Evolutionary conservation across 92 coral and sea anemone genomes (phyloP).

Genomic region (Palythoa caribaeorum): DNA sequence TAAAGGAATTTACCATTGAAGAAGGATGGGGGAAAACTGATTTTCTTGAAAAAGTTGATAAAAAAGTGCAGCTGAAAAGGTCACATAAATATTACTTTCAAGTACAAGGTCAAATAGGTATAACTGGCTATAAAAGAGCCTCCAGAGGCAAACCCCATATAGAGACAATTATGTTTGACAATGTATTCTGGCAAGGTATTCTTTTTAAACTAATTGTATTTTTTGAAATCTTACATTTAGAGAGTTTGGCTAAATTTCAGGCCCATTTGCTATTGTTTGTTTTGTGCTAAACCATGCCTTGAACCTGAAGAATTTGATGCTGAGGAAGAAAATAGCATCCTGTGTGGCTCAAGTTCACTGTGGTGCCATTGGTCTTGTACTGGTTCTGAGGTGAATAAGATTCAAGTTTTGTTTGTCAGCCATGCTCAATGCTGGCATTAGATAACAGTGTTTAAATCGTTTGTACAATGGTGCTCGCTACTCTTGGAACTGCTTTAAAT

Average conservation of each 20-base stretch:
- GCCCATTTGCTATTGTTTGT: slow-evolving; percentile 51
- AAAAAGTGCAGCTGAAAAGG: slow-evolving; percentile 33
- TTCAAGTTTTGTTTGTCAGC: slow-evolving; percentile 52
- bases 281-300: slow-evolving; percentile 52
- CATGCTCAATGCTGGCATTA: slow-evolving; percentile 55
- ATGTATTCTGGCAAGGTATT: slow-evolving; percentile 9
- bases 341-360: slow-evolving; percentile 53
- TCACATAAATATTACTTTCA: slow-evolving; percentile 52
- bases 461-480: too few relatives aligned
- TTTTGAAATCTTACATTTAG: slow-evolving; percentile 39
- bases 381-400: slow-evolving; percentile 38
- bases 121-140: slow-evolving; percentile 28
- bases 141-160: slow-evolving; percentile 33
- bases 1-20: slow-evolving; percentile 20
- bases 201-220: slow-evolving; percentile 13
- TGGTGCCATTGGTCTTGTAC: slow-evolving; percentile 66
- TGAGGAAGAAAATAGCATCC: slow-evolving; percentile 54
- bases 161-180: slow-evolving; percentile 48
- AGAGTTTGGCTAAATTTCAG: slow-evolving; percentile 52
- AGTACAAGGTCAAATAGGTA: slow-evolving; percentile 61
- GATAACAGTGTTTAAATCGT: slow-evolving; percentile 34
- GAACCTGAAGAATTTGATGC: slow-evolving; percentile 37
- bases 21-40: slow-evolving; percentile 51
- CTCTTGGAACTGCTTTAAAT: too few relatives aligned
- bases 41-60: slow-evolving; percentile 45